Percentiles rank a stretch among this genome's conserved stretches.
These are phyloP conservation scores for Brachionus angularis DNA, from an alignment of 1,140 invertebrate genomes.

Conservation along the genomic window DNA sequence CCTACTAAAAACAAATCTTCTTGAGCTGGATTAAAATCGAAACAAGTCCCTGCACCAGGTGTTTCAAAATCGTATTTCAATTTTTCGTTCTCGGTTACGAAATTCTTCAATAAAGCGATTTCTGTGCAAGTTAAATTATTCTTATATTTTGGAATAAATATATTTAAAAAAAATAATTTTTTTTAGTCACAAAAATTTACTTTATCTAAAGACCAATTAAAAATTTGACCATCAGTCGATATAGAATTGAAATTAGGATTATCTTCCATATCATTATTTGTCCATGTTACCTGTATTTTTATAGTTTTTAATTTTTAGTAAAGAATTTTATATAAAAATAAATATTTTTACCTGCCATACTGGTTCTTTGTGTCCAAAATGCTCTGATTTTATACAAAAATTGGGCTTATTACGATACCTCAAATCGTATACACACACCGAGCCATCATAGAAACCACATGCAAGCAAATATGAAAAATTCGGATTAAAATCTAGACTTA, in stretches of 20 bases:
- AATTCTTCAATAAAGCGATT: too few species aligned
- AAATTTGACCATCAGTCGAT: slow-evolving; percentile 75
- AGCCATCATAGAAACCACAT: slow-evolving; percentile 80
- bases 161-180: background rate
- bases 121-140: too few species aligned
- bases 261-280: slow-evolving; percentile 63
- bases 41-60: slow-evolving; percentile 65
- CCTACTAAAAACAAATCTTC: slow-evolving; percentile 77
- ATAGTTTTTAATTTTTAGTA: too few species aligned
- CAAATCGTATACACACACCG: slow-evolving; percentile 79
- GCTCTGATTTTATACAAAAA: slow-evolving; percentile 55
- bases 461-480: slow-evolving; percentile 74
- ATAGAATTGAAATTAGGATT: slow-evolving; percentile 82
- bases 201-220: slow-evolving; percentile 79
- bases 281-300: slow-evolving; percentile 59
- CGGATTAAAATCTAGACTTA: slow-evolving; percentile 78
- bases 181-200: slow-evolving; percentile 52
- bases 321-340: background rate
- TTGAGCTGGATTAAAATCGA: slow-evolving; percentile 78
- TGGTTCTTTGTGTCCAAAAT: slow-evolving; percentile 59
- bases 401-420: slow-evolving; percentile 51
- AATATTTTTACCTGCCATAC: slow-evolving; percentile 57
- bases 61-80: background rate
- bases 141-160: too few species aligned
- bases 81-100: too few species aligned